Evolutionary conservation across 1,140 invertebrate genomes (phyloP), one percentile per base, ranked within the genome.

Genomic region (Trachelipus rathkii): DNA sequence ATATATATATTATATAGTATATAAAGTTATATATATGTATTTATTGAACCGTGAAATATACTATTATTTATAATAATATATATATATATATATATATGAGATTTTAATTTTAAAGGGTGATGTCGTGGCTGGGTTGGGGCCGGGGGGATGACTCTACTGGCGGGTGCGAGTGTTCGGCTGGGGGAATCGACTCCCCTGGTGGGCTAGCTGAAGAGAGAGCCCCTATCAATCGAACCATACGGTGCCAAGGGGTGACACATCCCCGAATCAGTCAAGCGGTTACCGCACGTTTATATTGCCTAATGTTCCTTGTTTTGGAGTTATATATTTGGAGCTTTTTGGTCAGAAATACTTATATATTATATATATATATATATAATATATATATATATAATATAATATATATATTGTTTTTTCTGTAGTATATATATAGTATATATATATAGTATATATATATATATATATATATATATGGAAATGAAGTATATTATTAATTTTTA

Each of bases 241-340:
- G 45, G 83, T 85, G 68, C 79, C 82, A 70, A 89, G 89, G 82
- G 83, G 86, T n/a, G 15, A 84, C 85, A 67, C 85, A 88, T 60
- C 85, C 87, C 81, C 69, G 83, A 89, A 78, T 89, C n/a, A n/a
- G 89, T 83, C 85, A 88, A 81, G 83, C 89, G 23, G 85, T 86
- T 9, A 85, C 86, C 7, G 86, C 88, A 24, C 85, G n/a, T n/a
- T 87, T 76, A 85, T 89, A 73, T 88, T 82, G 85, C 85, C 60
- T n/a, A n/a, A 85, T 89, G 82, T 88, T 88, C 84, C 87, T 90
- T 75, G 83, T 89, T 89, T 90, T 84, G 89, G 89, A 21, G 85
- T 90, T 69, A 84, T 90, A 50, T 90, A 89, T 82, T 89, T n/a
- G n/a, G n/a, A 88, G 81, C 87, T 89, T 82, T 89, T 89, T 83